Evolutionary conservation across 2,888 invertebrate species (phyloP).

Genomic region (Himalopsyche tibetana): DNA sequence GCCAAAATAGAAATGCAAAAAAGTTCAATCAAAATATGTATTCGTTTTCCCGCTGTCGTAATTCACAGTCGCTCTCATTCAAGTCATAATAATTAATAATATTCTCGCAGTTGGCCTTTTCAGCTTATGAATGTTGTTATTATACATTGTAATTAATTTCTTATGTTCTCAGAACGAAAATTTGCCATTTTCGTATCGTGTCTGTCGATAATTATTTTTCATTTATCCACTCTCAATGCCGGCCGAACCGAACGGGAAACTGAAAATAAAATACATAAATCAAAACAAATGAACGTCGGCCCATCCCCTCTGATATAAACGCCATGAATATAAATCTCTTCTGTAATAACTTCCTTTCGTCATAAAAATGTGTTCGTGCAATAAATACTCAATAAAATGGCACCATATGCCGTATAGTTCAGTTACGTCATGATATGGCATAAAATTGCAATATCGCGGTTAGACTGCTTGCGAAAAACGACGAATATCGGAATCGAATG

Average conservation of each 20-base stretch:
- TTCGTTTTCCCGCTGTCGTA: too few relatives aligned
- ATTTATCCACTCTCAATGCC: constrained; percentile 24
- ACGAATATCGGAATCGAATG: neutral
- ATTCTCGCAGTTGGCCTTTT: neutral
- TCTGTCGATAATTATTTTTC: constrained; percentile 45
- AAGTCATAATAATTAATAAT: constrained; percentile 7
- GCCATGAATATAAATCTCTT: constrained; percentile 64
- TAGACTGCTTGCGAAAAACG: constrained; percentile 8
- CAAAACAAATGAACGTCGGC: constrained; percentile 59
- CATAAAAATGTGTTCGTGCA: constrained; percentile 61
- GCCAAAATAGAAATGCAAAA: too few relatives aligned
- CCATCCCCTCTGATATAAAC: constrained; percentile 60
- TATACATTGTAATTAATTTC: constrained; percentile 29
- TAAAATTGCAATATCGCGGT: constrained; percentile 18
- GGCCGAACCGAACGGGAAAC: constrained; percentile 39
- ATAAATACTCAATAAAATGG: constrained; percentile 62
- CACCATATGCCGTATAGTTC: constrained; percentile 43
- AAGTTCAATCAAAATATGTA: too few relatives aligned
- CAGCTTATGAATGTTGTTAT: constrained; percentile 13
- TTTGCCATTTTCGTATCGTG: constrained; percentile 41
- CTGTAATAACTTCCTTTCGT: constrained; percentile 63
- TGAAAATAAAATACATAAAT: constrained; percentile 51
- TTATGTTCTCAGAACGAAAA: neutral
- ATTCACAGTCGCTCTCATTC: neutral
- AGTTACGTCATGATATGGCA: constrained; percentile 15